These are phyloP conservation scores for Pogonomyrmex barbatus DNA, from an alignment of 1,140 invertebrate species.

Conservation along the genomic window DNA sequence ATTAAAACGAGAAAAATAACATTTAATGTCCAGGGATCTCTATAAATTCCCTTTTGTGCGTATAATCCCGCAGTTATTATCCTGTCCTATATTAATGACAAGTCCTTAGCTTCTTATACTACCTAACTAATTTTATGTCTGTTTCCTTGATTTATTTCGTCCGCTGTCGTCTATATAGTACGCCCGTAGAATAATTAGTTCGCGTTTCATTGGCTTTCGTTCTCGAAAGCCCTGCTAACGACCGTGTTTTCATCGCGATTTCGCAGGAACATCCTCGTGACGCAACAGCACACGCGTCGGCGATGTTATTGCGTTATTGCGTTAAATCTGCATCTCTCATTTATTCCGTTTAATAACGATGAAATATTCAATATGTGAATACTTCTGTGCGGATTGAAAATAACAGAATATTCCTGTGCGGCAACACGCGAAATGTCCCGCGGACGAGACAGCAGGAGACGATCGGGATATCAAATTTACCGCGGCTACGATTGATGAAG, in stretches of 20 bases:
- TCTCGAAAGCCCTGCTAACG: slow-evolving; percentile 5
- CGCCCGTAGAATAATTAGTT: slow-evolving; percentile 4
- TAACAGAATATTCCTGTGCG: not conserved
- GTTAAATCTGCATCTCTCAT: not conserved
- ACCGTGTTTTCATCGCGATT: slow-evolving; percentile 26
- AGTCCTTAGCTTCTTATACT: not conserved
- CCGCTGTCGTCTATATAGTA: not conserved
- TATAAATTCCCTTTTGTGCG: not conserved
- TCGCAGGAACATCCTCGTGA: slow-evolving; percentile 26
- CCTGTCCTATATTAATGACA: not conserved
- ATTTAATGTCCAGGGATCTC: not conserved
- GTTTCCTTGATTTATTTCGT: not conserved
- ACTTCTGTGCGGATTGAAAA: not conserved
- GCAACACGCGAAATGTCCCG: not conserved
- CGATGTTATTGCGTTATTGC: slow-evolving; percentile 15
- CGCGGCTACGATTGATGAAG: not conserved
- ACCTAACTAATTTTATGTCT: not conserved
- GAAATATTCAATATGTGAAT: not conserved
- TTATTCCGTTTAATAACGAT: slow-evolving; percentile 6
- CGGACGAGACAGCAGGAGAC: not conserved
- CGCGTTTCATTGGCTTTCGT: slow-evolving; percentile 8
- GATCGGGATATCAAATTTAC: not conserved
- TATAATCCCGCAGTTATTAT: not conserved
- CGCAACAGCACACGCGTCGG: not conserved
- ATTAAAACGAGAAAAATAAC: not conserved